Percentiles rank a stretch among this genome's conserved stretches.
Evolutionary conservation across 1,140 invertebrate genomes (phyloP).

Genomic region (Argopecten irradians): DNA sequence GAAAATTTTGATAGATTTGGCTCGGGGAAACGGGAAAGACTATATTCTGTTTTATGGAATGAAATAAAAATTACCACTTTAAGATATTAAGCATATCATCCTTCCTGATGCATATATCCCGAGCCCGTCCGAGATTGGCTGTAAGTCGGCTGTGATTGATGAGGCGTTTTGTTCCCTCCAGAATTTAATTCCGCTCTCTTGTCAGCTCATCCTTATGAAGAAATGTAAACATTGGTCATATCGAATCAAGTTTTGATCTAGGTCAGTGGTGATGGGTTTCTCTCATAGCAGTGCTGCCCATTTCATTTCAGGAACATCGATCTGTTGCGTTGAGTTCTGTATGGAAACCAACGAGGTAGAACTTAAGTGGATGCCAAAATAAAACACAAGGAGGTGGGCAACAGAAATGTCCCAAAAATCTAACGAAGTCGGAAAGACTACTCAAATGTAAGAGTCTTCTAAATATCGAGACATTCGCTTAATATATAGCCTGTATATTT

Average conservation of each 20-base stretch:
- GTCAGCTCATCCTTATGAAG: slow-evolving; percentile 20
- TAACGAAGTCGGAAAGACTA: too few species aligned
- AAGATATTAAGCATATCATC: background rate
- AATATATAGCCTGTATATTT: too few species aligned
- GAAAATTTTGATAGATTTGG: background rate
- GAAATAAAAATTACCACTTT: background rate
- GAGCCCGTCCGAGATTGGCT: background rate
- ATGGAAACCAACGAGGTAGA: too few species aligned
- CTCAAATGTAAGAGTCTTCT: too few species aligned
- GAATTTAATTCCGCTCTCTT: slow-evolving; percentile 9
- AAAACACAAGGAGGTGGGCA: too few species aligned
- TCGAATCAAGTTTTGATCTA: background rate
- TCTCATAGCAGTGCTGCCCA: background rate
- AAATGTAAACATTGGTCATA: slow-evolving; percentile 23
- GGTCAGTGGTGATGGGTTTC: background rate
- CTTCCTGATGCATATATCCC: background rate
- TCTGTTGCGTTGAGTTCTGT: background rate
- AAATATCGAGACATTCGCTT: too few species aligned
- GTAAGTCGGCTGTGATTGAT: background rate
- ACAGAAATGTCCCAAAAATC: too few species aligned
- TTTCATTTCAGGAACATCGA: background rate
- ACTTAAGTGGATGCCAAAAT: too few species aligned
- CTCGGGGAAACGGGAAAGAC: background rate
- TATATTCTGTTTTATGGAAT: background rate
- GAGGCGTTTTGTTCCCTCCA: background rate